phyloP scores from a whole-genome alignment of 2,113 vertebrate genomes.

The Panurus biarmicus region DNA sequence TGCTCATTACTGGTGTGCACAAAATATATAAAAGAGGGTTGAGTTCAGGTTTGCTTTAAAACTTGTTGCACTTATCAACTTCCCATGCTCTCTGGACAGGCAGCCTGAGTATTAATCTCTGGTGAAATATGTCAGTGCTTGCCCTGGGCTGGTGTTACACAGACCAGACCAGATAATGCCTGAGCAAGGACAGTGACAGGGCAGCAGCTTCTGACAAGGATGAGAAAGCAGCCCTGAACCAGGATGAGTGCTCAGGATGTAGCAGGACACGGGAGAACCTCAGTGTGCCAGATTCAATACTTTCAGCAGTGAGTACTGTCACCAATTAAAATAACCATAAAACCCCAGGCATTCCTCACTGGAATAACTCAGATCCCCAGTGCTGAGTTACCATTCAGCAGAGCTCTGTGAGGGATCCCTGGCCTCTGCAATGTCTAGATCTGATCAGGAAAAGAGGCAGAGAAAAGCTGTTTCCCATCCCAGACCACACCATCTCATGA shows the following conservation, averaged over 20 bases:
- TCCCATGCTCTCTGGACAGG: not conserved
- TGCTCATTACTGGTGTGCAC: not conserved
- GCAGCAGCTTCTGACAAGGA: not conserved
- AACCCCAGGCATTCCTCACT: constrained; percentile 41
- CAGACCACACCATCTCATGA: not conserved
- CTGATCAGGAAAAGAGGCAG: not conserved
- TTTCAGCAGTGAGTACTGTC: constrained; percentile 36
- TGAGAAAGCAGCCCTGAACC: not conserved
- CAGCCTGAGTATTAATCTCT: not conserved
- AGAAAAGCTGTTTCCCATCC: not conserved
- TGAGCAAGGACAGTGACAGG: not conserved
- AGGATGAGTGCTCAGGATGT: not conserved
- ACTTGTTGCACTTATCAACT: not conserved
- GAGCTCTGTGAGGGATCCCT: not conserved
- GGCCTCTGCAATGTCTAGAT: not conserved
- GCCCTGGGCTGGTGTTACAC: not conserved
- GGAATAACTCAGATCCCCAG: constrained; percentile 42
- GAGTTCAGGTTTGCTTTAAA: not conserved
- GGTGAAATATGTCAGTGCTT: not conserved
- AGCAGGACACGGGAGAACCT: constrained; percentile 9
- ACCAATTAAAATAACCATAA: constrained; percentile 57
- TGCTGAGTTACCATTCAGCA: not conserved
- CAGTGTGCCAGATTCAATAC: not conserved
- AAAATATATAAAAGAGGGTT: not conserved
- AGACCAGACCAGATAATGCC: not conserved